Evolutionary conservation across 2,888 invertebrate species (phyloP), one percentile per base, ranked within the genome.

Genomic region (Euclidia mi): DNA sequence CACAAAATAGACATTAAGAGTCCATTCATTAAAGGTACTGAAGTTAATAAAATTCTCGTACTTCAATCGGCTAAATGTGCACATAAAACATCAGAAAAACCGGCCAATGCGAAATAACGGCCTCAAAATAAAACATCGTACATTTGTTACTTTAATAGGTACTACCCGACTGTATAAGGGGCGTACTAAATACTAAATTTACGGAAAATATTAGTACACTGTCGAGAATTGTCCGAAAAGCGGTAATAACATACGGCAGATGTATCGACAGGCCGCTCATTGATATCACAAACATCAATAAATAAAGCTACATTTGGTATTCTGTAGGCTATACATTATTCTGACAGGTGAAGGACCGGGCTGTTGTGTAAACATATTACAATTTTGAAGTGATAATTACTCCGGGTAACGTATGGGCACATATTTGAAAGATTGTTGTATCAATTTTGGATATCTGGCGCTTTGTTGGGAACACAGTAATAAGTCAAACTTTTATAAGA

Each of bases 91-190:
- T 68, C 61, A 68, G 70, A 76, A 76, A 77, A 77, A 70, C 66
- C 55, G 47, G 55, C 62, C 69, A 59, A 55, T 69, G 71, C 56
- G 57, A 71, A 81, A 73, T 81, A 81, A 81, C 61, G 57, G 67
- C 50, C 46, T 60, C 42, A 67, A 78, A 81, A 81, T 76, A 80
- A 83, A 81, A 82, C 72, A 71, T n/a, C n/a, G n/a, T n/a, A n/a
- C n/a, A n/a, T n/a, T n/a, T n/a, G n/a, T n/a, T n/a, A n/a, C n/a
- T n/a, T n/a, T n/a, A n/a, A n/a, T n/a, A n/a, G n/a, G n/a, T n/a
- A n/a, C n/a, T n/a, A n/a, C n/a, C n/a, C n/a, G n/a, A n/a, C n/a
- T n/a, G n/a, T n/a, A n/a, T n/a, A n/a, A n/a, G n/a, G n/a, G n/a
- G n/a, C n/a, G n/a, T n/a, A n/a, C n/a, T n/a, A n/a, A n/a, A n/a